Evolutionary conservation across 2,888 invertebrate species (phyloP), one percentile per base, ranked within the genome.

Genomic region (Drosophila rubida): DNA sequence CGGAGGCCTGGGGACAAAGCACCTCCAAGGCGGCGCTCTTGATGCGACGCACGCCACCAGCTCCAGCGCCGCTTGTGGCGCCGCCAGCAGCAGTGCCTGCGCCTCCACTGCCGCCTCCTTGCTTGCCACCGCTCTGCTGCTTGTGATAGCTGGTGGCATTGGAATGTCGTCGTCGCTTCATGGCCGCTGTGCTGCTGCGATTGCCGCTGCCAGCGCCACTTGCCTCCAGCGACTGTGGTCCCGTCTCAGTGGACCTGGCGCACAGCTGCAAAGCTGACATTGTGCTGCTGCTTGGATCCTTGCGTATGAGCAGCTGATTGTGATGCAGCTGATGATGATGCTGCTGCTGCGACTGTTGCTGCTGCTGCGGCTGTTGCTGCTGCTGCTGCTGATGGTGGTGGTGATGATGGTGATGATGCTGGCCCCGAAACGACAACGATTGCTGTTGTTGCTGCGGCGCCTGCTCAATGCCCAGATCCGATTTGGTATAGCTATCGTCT

Each of bases 21-120:
- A 95, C 95, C 90, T 95, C 95, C 77, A 95, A 90, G 0, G 95
- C 95, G 1, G 95, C 94, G 78, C 95, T 95, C 82, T 95, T 94
- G 53, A 95, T 95, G 45, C 95, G 92, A 45, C 95, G 92, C 2
- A 95, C 95, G 0, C 75, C 76, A 8, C 13, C 35, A 35, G 2
- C 84, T 87, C 2, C 69, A 41, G 7, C 25, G 19, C 2, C 48
- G 45, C 30, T 3, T 32, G 49, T 35, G 39, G 8, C 25, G 4
- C 39, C 53, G 11, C 54, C 51, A 11, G 41, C 95, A 4, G 45
- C 53, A 7, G 37, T 27, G 7, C 86, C 87, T 1, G 30, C 45
- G 9, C 25, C 49, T 1, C 30, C 13, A 19, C 45, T 8, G 49
- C 19, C 69, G 8, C 25, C 57, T 8, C 82, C 69, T 0, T 78